Evolutionary conservation across 2,888 invertebrate species (phyloP), one percentile per base, ranked within the genome.

Genomic region (Heliconius ethilla): DNA sequence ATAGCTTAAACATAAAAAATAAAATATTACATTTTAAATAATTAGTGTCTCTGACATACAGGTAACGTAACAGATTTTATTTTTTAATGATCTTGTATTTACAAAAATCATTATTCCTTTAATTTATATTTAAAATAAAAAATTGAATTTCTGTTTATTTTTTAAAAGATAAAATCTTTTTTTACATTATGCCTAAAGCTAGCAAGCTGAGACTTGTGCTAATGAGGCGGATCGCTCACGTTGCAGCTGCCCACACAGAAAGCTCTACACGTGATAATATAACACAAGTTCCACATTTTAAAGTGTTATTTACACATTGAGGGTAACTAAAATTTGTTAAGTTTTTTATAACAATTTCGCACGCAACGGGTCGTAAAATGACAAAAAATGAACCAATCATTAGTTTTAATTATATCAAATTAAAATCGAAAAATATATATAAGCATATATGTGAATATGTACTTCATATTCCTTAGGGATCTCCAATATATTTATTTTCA

Each of bases 141-240:
- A 11, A 13, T 67, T 67, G 15, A 2, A 15, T n/a, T 67, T 37
- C 40, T 70, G 33, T 69, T 66, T 27, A 72, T 77, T 76, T 77
- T 73, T 70, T 76, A 59, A 18, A 59, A 51, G 65, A 65, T 75
- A 33, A 66, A 33, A 76, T 25, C 33, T 59, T 29, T 70, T 76
- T 72, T 72, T 66, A 65, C 67, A 67, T 75, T 40, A 66, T 51
- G 70, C 66, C 18, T 70, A 72, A 62, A 40, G 45, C 59, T 65
- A 25, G n/a, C 62, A 70, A 70, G 69, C 25, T 69, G 75, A 59
- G 73, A 69, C 63, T 80, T 78, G 77, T 69, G 78, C 69, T 79
- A 79, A 79, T 80, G 75, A 80, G 80, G 76, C 75, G 72, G 75
- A 77, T 80, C 75, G 75, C 76, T 70, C 70, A n/a, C 70, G 59